Evolutionary conservation across 2,797 vertebrate genomes (phyloP).

Genomic region (Gila robusta): DNA sequence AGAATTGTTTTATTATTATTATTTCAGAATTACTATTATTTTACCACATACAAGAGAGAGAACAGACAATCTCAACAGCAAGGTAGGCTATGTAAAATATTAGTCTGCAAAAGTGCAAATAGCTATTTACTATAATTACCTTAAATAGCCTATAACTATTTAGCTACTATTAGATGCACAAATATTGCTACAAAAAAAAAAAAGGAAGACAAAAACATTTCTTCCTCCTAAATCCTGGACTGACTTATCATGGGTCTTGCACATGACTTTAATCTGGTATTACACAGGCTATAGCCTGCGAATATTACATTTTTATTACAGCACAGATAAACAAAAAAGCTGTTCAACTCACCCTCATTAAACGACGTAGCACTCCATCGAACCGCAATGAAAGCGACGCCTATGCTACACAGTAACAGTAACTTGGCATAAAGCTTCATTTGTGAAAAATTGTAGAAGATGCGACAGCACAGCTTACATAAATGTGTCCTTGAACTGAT

Average conservation of each 20-base stretch:
- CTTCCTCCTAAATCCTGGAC: neutral
- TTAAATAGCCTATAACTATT: neutral
- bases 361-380: conserved; percentile 51
- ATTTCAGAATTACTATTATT: neutral
- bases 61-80: neutral
- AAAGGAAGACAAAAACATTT: neutral
- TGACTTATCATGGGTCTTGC: neutral
- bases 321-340: neutral
- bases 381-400: conserved; percentile 50
- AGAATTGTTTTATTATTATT: no score
- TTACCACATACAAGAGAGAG: no score
- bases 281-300: neutral
- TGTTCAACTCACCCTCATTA: conserved; percentile 44
- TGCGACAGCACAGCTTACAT: no score
- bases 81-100: neutral
- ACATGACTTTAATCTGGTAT: neutral
- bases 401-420: conserved; percentile 39
- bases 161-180: neutral
- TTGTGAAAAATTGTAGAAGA: neutral
- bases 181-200: neutral
- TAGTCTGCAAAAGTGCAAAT: neutral
- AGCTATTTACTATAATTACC: neutral
- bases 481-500: neutral
- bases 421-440: conserved; percentile 47
- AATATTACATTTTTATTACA: neutral